Percentiles rank a stretch among this genome's conserved stretches.
Evolutionary conservation across 2,797 vertebrate species (phyloP).

Genomic region (Phoxinus dragarum): DNA sequence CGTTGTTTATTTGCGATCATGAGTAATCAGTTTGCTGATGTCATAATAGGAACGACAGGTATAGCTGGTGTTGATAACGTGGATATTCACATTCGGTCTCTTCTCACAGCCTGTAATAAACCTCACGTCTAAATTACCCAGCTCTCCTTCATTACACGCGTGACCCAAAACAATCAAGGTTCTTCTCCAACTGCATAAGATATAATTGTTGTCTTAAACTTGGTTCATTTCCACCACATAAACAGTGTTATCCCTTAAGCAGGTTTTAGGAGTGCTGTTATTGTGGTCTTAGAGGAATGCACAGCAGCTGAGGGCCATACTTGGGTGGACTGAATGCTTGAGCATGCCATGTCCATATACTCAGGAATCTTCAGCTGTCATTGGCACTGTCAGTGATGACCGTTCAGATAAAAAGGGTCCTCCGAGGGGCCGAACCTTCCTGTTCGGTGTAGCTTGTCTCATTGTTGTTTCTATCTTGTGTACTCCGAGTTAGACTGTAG

Average conservation of each 20-base stretch:
- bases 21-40: not conserved
- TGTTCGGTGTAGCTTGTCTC: not conserved
- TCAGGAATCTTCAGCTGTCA: slow-evolving; percentile 62
- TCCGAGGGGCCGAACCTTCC: not conserved
- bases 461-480: not conserved
- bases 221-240: slow-evolving; percentile 60
- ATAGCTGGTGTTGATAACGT: slow-evolving; percentile 14
- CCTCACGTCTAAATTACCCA: slow-evolving; percentile 24
- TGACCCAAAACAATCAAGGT: slow-evolving; percentile 11
- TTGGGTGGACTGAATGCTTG: slow-evolving; percentile 44
- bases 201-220: slow-evolving; percentile 58
- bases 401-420: slow-evolving; percentile 1
- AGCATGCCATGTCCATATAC: slow-evolving; percentile 52
- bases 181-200: slow-evolving; percentile 19
- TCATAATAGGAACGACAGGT: slow-evolving; percentile 14
- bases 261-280: slow-evolving; percentile 51
- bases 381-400: slow-evolving; percentile 38
- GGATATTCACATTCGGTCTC: slow-evolving; percentile 25
- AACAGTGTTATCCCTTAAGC: slow-evolving; percentile 58
- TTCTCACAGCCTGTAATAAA: slow-evolving; percentile 27
- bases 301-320: slow-evolving; percentile 58
- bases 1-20: not conserved
- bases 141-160: slow-evolving; percentile 33
- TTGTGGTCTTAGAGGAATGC: slow-evolving; percentile 54
- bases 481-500: not conserved